A percentile compares a stretch with the other conserved stretches of the same genome.
Evolutionary conservation across 2,797 vertebrate genomes (phyloP).

Genomic region (Sphenodon punctatus): DNA sequence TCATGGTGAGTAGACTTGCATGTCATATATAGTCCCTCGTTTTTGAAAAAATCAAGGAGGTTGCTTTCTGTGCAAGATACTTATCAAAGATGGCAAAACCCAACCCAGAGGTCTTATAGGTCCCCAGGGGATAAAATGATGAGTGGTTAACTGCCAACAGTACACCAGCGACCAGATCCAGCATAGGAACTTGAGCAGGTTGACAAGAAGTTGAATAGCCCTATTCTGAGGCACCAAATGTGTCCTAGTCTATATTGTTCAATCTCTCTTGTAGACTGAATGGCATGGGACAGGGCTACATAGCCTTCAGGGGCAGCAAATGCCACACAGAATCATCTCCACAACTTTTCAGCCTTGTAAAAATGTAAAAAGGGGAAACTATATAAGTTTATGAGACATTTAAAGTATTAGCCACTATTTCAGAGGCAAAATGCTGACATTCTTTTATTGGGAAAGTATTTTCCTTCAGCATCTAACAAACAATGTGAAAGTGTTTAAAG

Average conservation of each 20-base stretch:
- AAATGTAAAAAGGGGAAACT: not conserved
- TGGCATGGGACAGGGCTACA: not conserved
- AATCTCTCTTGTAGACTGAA: not conserved
- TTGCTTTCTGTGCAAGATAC: not conserved
- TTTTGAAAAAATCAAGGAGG: not conserved
- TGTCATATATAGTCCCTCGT: too few relatives aligned
- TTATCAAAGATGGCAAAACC: not conserved
- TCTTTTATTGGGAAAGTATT: not conserved
- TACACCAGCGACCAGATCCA: too few relatives aligned
- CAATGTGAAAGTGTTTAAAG: not conserved
- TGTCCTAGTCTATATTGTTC: not conserved
- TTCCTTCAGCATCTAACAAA: not conserved
- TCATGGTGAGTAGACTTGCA: too few relatives aligned
- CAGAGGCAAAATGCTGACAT: not conserved
- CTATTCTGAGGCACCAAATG: not conserved
- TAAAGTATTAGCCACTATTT: not conserved
- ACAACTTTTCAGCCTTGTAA: not conserved
- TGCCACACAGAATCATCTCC: not conserved
- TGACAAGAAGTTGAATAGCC: too few relatives aligned
- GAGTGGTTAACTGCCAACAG: too few relatives aligned
- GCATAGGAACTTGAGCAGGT: too few relatives aligned
- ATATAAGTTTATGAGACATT: not conserved
- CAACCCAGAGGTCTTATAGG: not conserved
- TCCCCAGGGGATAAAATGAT: not conserved
- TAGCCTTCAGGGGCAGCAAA: not conserved